Base-by-base conservation (phyloP, 2,888 invertebrate genomes). In the Tetramorium bicarinatum region DNA sequence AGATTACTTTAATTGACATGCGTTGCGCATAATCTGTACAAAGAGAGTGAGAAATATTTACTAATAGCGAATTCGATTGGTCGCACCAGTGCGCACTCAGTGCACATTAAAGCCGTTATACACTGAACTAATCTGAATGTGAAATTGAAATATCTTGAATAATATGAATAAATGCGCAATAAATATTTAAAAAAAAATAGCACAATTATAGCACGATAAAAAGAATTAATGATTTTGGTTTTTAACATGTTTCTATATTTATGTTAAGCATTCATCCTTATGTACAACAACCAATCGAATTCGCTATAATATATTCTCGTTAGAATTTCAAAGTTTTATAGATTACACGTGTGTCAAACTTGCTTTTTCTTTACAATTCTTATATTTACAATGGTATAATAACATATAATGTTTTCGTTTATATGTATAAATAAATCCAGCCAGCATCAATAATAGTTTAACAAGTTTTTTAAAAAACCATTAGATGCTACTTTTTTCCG, bases 351-450 rank as follows among this genome's bases (percentile, higher is more conserved):
- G 38, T 75, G 44, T 25, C 25, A 54, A 44, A 71, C 47, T 38
- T 41, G 38, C 66, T 52, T 66, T 25, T 66, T 9, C 25, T 29
- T 11, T 9, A 1, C 44, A 25, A 25, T 25, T 25, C 25, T 25
- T 25, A 25, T 25, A 25, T 25, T 11, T 56, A 9, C 29, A 34
- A 44, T 85, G 82, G 86, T 80, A 79, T 83, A 84, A 87, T 61
- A 47, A 3, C 3, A 29, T 29, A 44, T 80, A 72, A 80, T 34
- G 15, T 59, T 29, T 61, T 49, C 34, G 21, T 25, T 82, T 82
- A 44, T 71, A 49, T 54, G 41, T 29, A 29, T 47, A 56, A 84
- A 29, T 49, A 41, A 13, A 21, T 29, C 47, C 21, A 47, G 8
- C 67, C 41, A 49, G 11, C 74, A 29, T 9, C n/a, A 21, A 61